Evolutionary conservation across 2,797 vertebrate genomes (phyloP).

Genomic region (Argyrosomus regius): DNA sequence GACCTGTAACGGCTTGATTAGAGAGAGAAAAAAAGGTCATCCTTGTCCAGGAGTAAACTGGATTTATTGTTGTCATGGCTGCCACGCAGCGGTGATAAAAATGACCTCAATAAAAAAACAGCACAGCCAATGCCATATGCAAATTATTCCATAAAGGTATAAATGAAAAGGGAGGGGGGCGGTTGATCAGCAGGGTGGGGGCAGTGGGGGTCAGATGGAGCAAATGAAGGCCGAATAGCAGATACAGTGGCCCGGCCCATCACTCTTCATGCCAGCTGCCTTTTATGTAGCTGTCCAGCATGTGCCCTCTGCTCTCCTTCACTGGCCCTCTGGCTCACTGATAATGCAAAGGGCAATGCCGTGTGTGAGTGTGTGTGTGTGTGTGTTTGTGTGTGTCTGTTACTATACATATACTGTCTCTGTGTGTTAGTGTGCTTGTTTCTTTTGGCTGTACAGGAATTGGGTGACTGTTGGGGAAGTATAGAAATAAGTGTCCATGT

Average conservation of each 20-base stretch:
- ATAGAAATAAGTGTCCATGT: background rate
- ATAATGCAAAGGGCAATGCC: conserved; percentile 70
- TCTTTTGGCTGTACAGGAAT: conserved; percentile 4
- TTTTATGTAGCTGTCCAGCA: conserved; percentile 75
- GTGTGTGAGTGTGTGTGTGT: conserved; percentile 4
- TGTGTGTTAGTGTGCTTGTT: background rate
- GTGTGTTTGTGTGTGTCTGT: conserved; percentile 14
- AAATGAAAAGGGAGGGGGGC: conserved; percentile 57
- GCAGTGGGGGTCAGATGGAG: conserved; percentile 55
- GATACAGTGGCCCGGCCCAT: conserved; percentile 65
- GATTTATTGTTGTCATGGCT: conserved; percentile 79
- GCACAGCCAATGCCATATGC: conserved; percentile 82
- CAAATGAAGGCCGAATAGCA: conserved; percentile 63
- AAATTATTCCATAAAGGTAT: conserved; percentile 79
- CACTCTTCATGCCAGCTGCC: conserved; percentile 76
- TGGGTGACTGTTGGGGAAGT: too few species aligned
- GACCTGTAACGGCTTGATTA: conserved; percentile 74
- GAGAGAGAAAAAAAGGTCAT: conserved; percentile 75
- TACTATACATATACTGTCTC: background rate
- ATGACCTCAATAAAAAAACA: conserved; percentile 82
- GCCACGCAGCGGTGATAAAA: conserved; percentile 75
- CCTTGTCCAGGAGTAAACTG: conserved; percentile 76
- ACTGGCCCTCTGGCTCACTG: conserved; percentile 55
- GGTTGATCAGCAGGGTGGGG: conserved; percentile 34
- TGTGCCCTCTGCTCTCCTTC: conserved; percentile 44